Evolutionary conservation across 2,113 vertebrate species (phyloP).

Genomic region (Crotalus horridus): DNA sequence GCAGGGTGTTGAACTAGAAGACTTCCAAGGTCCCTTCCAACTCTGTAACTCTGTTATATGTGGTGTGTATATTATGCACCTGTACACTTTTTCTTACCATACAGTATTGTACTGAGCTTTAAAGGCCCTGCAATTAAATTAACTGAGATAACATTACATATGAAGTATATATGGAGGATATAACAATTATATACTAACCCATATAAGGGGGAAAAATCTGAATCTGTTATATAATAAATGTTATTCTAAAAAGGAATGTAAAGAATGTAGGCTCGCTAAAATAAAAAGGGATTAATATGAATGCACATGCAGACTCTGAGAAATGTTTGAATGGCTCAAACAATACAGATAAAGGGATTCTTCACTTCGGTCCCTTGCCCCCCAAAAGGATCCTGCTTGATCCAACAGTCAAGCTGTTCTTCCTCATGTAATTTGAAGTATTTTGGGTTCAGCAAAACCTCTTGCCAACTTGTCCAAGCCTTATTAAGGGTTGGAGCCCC

Average conservation of each 20-base stretch:
- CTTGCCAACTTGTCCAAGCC: background rate
- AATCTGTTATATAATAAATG: background rate
- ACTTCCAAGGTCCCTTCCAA: too few species aligned
- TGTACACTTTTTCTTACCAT: background rate
- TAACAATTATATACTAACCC: background rate
- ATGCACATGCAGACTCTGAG: background rate
- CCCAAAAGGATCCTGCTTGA: fast-evolving
- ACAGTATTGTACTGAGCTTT: background rate
- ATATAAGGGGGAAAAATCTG: background rate
- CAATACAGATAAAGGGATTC: background rate
- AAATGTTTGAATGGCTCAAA: background rate
- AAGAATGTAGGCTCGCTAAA: background rate
- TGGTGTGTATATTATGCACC: background rate
- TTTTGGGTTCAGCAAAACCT: fast-evolving
- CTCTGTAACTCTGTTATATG: too few species aligned
- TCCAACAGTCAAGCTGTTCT: background rate
- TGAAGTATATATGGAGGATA: background rate
- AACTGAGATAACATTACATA: background rate
- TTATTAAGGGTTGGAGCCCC: fast-evolving
- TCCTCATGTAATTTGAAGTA: background rate
- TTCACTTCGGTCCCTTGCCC: background rate
- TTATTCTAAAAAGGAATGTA: background rate
- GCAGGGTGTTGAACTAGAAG: too few species aligned
- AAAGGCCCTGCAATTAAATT: background rate
- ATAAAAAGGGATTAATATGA: background rate